Conservation (phyloP, 2,888 invertebrate species). For the Notodromas monacha region DNA sequence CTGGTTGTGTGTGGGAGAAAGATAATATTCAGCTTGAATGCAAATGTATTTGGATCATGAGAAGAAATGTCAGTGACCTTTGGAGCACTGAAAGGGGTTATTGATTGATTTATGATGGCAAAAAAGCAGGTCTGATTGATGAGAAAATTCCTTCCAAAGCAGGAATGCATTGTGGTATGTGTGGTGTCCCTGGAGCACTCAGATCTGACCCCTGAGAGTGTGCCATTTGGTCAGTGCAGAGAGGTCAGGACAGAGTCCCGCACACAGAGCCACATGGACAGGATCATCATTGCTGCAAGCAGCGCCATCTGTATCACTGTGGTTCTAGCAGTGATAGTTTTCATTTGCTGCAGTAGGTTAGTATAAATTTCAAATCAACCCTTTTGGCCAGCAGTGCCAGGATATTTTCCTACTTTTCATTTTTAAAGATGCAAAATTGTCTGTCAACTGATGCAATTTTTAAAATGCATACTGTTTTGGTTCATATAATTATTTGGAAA, state of each 20-base stretch:
- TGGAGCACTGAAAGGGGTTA: no score
- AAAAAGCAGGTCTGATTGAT: not conserved
- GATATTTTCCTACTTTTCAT: no score
- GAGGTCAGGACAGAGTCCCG: slow-evolving; percentile 37
- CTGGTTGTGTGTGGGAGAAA: no score
- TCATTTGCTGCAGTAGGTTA: slow-evolving; percentile 43
- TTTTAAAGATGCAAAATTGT: no score
- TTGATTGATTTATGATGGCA: no score
- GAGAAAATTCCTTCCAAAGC: slow-evolving; percentile 12
- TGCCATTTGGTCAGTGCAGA: slow-evolving; percentile 51
- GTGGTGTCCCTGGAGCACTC: slow-evolving; percentile 63
- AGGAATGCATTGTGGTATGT: slow-evolving; percentile 76
- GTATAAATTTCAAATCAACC: slow-evolving; percentile 9
- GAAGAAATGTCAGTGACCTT: no score
- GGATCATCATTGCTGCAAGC: slow-evolving; percentile 69
- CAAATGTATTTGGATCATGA: no score
- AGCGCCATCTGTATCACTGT: slow-evolving; percentile 74
- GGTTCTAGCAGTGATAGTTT: slow-evolving; percentile 56
- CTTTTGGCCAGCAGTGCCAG: no score
- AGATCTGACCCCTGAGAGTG: slow-evolving; percentile 47
- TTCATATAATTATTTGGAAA: no score
- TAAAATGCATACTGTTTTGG: no score
- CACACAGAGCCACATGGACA: slow-evolving; percentile 59
- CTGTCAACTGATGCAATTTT: no score
- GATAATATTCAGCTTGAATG: no score